A percentile compares a stretch with the other conserved stretches of the same genome.
Evolutionary conservation across 2,113 vertebrate species (phyloP).

Genomic region (Equus quagga): DNA sequence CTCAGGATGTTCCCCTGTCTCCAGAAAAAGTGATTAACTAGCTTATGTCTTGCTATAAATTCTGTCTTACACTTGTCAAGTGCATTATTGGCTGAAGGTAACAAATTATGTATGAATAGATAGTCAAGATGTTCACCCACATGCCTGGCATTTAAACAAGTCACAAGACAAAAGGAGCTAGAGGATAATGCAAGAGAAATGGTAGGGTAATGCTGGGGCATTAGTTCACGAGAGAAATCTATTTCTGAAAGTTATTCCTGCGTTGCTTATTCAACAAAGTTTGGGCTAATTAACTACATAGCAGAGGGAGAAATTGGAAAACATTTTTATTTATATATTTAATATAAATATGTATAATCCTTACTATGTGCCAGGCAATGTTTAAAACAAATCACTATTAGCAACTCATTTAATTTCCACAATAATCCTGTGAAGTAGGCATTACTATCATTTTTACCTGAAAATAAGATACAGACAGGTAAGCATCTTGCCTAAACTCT

Average conservation of each 20-base stretch:
- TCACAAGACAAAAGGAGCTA: neutral
- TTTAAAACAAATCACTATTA: neutral
- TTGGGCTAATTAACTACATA: neutral
- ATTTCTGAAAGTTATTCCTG: neutral
- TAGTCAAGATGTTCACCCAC: neutral
- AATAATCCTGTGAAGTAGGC: neutral
- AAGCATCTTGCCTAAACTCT: neutral
- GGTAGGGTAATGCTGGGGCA: neutral
- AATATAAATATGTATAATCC: neutral
- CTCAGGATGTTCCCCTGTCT: neutral
- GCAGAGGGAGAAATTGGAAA: neutral
- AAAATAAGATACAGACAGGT: neutral
- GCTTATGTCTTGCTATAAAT: neutral
- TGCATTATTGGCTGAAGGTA: neutral
- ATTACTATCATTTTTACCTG: neutral
- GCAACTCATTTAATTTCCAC: neutral
- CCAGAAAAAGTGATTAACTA: neutral
- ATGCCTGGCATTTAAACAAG: neutral
- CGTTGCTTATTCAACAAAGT: neutral
- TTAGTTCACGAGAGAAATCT: neutral
- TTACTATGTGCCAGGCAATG: neutral
- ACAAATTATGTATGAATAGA: neutral
- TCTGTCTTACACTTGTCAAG: neutral
- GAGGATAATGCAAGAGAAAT: neutral
- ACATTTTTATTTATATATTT: neutral